Percentiles rank a stretch among this genome's conserved stretches.
Evolutionary conservation across 2,888 invertebrate genomes (phyloP).

Genomic region (Flexamia atlantica): DNA sequence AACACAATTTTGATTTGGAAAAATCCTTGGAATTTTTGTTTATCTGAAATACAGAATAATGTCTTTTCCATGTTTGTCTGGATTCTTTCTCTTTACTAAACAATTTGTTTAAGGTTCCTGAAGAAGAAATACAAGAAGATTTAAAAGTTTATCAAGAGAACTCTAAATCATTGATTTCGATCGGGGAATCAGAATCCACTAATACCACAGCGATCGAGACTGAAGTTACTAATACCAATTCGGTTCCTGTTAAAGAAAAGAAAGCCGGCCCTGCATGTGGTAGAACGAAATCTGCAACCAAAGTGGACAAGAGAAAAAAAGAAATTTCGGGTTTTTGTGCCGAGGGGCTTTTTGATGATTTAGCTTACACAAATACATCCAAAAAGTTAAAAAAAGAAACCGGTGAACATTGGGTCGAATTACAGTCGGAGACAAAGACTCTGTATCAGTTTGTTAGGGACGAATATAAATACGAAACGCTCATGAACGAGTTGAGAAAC

Average conservation of each 20-base stretch:
- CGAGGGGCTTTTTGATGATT: background rate
- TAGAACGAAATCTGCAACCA: background rate
- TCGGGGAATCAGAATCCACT: background rate
- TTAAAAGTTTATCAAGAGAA: conserved; percentile 43
- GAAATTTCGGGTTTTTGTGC: background rate
- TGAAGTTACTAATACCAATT: background rate
- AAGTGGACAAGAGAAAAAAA: background rate
- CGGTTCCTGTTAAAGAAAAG: background rate
- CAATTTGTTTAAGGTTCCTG: conserved; percentile 42
- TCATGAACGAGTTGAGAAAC: background rate
- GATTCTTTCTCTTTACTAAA: too few species aligned
- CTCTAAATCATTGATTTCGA: background rate
- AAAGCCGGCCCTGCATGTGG: background rate
- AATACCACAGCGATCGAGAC: background rate
- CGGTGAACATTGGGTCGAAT: background rate
- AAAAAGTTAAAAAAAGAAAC: background rate
- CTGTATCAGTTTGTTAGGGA: conserved; percentile 38
- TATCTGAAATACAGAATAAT: too few species aligned
- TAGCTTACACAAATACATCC: background rate
- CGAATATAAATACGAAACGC: background rate
- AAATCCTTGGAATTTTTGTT: too few species aligned
- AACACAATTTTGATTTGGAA: too few species aligned
- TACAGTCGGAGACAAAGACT: background rate
- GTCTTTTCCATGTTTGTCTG: too few species aligned
- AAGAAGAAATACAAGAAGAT: conserved; percentile 55